These are phyloP conservation scores for Oxygymnocypris stewartii DNA, from an alignment of 2,113 vertebrate species.

Conservation along the genomic window DNA sequence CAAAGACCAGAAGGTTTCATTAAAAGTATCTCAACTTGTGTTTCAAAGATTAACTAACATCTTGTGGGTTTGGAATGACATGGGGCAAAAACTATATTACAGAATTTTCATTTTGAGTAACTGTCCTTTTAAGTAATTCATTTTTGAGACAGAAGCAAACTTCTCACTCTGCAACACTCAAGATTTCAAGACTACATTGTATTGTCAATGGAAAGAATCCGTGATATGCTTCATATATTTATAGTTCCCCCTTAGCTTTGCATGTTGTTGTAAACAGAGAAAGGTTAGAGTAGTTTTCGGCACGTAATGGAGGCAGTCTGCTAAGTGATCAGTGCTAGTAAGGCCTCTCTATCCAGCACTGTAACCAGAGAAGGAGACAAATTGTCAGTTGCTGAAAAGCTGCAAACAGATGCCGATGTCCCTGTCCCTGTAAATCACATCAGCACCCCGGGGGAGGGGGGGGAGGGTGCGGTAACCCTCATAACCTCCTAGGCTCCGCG, in stretches of 20 bases:
- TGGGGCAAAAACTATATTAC: not conserved
- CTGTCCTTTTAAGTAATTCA: not conserved
- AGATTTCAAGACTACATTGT: slow-evolving; percentile 47
- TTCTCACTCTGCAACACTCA: not conserved
- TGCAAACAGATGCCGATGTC: slow-evolving; percentile 45
- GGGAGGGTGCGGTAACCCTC: slow-evolving; percentile 26
- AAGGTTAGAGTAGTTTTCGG: slow-evolving; percentile 56
- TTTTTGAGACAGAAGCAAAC: not conserved
- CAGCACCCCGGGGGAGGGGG: slow-evolving; percentile 32
- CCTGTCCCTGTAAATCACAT: slow-evolving; percentile 57
- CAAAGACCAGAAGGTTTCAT: not conserved
- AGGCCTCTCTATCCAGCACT: slow-evolving; percentile 37
- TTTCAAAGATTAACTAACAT: not conserved
- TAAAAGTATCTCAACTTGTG: not conserved
- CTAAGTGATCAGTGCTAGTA: slow-evolving; percentile 46
- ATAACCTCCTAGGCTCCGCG: slow-evolving; percentile 37
- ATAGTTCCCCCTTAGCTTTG: slow-evolving; percentile 60
- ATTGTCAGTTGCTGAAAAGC: slow-evolving; percentile 49
- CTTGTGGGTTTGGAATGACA: not conserved
- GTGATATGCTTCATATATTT: slow-evolving; percentile 57
- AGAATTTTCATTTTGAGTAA: not conserved
- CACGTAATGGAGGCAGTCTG: slow-evolving; percentile 36
- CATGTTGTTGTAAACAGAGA: slow-evolving; percentile 59
- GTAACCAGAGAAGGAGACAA: slow-evolving; percentile 57
- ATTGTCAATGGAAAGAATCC: slow-evolving; percentile 62